phyloP scores from a whole-genome alignment of 2,797 vertebrate species.

The Pyrocephalus nanus region DNA sequence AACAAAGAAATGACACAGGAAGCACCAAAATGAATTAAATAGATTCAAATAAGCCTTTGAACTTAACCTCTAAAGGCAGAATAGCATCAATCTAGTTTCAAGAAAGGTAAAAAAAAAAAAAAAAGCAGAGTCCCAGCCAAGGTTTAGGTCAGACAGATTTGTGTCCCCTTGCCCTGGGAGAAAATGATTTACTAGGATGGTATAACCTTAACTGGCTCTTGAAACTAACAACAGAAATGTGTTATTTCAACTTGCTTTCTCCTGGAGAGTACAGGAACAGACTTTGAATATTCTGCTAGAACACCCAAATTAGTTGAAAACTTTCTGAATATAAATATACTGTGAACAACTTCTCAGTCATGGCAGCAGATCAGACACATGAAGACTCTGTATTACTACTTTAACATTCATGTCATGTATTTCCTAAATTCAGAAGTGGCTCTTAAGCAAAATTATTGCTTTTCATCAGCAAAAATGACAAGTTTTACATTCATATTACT shows the following conservation, averaged over 20 bases:
- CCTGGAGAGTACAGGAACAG: not conserved
- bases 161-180: not conserved
- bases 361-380: not conserved
- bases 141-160: not conserved
- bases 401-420: not conserved
- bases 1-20: not conserved
- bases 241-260: not conserved
- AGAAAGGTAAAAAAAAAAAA: not conserved
- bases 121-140: not conserved
- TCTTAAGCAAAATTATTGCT: not conserved
- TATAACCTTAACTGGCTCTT: not conserved
- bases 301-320: not conserved
- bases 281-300: not conserved
- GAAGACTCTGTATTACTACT: not conserved
- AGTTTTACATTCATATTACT: not conserved
- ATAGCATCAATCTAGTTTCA: not conserved
- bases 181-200: not conserved
- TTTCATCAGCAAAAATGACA: not conserved
- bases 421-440: not conserved
- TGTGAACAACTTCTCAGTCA: not conserved
- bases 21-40: not conserved
- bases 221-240: not conserved
- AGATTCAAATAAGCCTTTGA: not conserved
- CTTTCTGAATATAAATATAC: not conserved
- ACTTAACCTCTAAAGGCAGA: not conserved